phyloP scores from a whole-genome alignment of 2,888 invertebrate genomes.

The Xanthia icteritia region DNA sequence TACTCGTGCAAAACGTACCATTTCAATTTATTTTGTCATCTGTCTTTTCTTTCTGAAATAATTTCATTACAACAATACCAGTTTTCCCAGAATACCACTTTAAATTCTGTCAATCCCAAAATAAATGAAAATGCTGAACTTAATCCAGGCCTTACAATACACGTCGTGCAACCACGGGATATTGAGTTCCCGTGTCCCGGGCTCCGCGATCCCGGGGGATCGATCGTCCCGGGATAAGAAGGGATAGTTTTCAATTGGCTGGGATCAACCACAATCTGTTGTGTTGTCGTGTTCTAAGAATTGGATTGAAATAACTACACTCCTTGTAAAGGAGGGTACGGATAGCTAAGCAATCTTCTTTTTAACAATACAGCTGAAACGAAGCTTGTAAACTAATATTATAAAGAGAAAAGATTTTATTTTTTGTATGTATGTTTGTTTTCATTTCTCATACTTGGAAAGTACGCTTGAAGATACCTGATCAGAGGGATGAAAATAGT shows the following conservation, averaged over 20 bases:
- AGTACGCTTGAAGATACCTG: too few relatives aligned
- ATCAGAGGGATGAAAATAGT: too few relatives aligned
- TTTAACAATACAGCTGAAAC: neutral
- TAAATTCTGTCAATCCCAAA: conserved; percentile 41
- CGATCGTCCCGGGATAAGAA: conserved; percentile 64
- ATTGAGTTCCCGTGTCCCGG: conserved; percentile 52
- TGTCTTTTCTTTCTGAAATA: neutral
- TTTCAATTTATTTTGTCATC: too few relatives aligned
- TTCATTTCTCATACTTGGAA: too few relatives aligned
- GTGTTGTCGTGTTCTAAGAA: conserved; percentile 62
- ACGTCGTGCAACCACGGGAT: conserved; percentile 52
- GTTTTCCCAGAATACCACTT: conserved; percentile 2
- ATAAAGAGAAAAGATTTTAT: too few relatives aligned
- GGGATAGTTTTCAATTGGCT: conserved; percentile 68
- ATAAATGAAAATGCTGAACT: conserved; percentile 52
- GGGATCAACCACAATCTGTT: conserved; percentile 67
- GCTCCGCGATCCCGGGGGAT: conserved; percentile 66
- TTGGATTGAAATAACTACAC: conserved; percentile 51
- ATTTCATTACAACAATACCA: neutral
- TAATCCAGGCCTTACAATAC: conserved; percentile 52
- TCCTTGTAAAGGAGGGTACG: conserved; percentile 9
- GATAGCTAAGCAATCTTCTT: conserved; percentile 35
- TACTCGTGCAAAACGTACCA: too few relatives aligned
- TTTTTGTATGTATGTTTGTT: too few relatives aligned
- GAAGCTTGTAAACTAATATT: neutral